Evolutionary conservation across 1,140 invertebrate genomes (phyloP).

Genomic region (Camponotus vicinus): DNA sequence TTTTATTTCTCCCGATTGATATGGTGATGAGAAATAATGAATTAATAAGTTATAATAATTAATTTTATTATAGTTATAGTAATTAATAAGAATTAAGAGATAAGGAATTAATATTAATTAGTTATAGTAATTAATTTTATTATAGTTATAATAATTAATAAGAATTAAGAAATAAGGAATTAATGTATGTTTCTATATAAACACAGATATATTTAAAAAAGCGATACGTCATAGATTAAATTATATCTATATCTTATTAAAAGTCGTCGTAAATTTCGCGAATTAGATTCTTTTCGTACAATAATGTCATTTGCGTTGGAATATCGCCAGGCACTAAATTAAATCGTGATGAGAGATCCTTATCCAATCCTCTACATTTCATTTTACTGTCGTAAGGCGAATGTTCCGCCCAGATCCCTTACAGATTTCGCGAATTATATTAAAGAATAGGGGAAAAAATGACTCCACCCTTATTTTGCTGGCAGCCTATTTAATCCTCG

Average conservation of each 20-base stretch:
- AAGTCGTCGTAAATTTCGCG: not conserved
- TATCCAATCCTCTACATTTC: constrained; percentile 74
- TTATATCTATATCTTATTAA: not conserved
- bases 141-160: too few relatives aligned
- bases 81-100: too few relatives aligned
- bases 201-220: not conserved
- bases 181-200: not conserved
- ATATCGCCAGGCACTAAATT: constrained; percentile 66
- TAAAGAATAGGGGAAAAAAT: constrained; percentile 74
- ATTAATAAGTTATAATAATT: too few relatives aligned
- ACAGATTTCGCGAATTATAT: constrained; percentile 78
- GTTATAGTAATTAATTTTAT: too few relatives aligned
- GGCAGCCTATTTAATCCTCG: constrained; percentile 77
- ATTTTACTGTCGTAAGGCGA: constrained; percentile 56
- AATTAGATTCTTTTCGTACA: constrained; percentile 5
- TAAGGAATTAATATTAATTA: too few relatives aligned
- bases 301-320: constrained; percentile 1
- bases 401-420: constrained; percentile 60
- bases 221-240: not conserved
- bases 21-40: not conserved
- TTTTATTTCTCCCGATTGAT: not conserved
- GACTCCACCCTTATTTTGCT: constrained; percentile 69
- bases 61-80: too few relatives aligned
- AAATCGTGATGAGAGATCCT: constrained; percentile 67
- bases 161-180: too few relatives aligned